These are phyloP conservation scores for Cerastis rubricosa DNA, from an alignment of 2,888 invertebrate species.

Conservation along the genomic window DNA sequence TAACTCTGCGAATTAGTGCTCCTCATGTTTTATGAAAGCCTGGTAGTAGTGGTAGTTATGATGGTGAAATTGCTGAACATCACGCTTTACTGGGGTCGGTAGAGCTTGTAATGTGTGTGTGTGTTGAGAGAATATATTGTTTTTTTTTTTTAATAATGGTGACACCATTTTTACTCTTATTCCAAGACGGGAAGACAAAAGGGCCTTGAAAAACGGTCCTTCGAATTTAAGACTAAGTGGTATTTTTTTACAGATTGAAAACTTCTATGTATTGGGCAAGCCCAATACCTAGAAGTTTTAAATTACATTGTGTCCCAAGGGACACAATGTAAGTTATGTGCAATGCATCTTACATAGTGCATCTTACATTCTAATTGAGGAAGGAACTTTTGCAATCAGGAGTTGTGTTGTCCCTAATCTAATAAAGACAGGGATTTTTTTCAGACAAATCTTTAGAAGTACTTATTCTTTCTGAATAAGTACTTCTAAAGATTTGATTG, in stretches of 20 bases:
- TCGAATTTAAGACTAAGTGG: neutral
- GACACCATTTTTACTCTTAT: neutral
- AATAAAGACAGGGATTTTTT: neutral
- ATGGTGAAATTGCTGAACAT: constrained; percentile 43
- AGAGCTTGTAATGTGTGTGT: constrained; percentile 12
- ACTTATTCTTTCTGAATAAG: too few relatives aligned
- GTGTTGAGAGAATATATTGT: neutral
- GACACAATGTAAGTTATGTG: neutral
- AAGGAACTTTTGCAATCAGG: neutral
- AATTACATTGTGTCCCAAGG: too few relatives aligned
- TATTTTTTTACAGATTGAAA: neutral
- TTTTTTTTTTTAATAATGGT: neutral
- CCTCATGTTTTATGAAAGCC: constrained; percentile 67
- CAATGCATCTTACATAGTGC: neutral
- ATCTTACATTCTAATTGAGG: neutral
- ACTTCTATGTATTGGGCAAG: neutral
- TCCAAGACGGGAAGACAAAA: neutral
- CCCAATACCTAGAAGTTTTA: too few relatives aligned
- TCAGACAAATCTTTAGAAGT: neutral
- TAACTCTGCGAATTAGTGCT: constrained; percentile 81
- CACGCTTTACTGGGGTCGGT: constrained; percentile 34
- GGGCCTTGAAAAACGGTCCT: neutral
- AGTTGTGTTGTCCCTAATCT: neutral
- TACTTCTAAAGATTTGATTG: too few relatives aligned
- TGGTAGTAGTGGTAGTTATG: constrained; percentile 59